Conservation (phyloP, 2,113 vertebrate genomes). For the Rana temporaria region DNA sequence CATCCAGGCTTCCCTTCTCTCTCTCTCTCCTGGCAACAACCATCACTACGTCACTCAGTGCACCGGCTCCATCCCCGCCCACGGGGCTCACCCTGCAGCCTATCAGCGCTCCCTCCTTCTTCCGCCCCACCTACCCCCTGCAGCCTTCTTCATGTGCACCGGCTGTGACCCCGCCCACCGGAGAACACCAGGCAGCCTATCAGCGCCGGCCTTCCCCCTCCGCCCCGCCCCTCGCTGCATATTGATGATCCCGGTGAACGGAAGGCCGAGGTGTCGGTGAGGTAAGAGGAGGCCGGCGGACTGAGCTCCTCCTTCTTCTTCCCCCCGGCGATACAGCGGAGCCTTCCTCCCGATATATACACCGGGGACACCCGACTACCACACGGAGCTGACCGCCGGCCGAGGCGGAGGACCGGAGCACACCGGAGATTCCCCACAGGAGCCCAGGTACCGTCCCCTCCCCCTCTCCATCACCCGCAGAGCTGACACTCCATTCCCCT, state of each 20-base stretch:
- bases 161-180: conserved; percentile 15
- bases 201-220: neutral
- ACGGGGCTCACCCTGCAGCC: neutral
- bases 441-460: conserved; percentile 11
- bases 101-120: neutral
- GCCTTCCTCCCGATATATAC: neutral
- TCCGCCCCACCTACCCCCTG: neutral
- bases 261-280: conserved; percentile 23
- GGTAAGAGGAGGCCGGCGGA: conserved; percentile 2
- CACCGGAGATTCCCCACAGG: conserved; percentile 24
- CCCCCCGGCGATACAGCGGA: conserved; percentile 6
- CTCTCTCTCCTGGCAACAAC: conserved; percentile 29
- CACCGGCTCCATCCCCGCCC: conserved; percentile 21
- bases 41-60: neutral
- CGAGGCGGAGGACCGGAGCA: conserved; percentile 16
- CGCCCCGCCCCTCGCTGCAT: conserved; percentile 35
- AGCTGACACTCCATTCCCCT: neutral
- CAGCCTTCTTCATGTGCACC: neutral
- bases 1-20: neutral
- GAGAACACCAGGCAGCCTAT: neutral
- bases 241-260: conserved; percentile 42
- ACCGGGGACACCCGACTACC: neutral
- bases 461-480: too few species aligned
- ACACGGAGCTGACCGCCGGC: conserved; percentile 2
- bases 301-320: conserved; percentile 4